Evolutionary conservation across 2,113 vertebrate species (phyloP).

Genomic region (Python bivittatus): DNA sequence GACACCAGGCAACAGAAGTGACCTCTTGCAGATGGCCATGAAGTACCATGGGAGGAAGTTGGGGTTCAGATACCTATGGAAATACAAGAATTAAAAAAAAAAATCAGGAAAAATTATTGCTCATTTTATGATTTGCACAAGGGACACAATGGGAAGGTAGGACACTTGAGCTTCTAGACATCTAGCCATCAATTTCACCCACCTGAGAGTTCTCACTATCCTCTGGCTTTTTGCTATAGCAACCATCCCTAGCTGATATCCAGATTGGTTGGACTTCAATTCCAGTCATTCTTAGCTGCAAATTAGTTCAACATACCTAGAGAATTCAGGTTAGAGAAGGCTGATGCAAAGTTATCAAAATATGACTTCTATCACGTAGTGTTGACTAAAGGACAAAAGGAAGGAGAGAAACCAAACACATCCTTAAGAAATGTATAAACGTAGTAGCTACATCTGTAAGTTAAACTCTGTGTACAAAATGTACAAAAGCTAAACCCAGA

Average conservation of each 20-base stretch:
- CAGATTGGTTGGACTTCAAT: background rate
- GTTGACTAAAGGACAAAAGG: background rate
- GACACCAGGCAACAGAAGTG: constrained; percentile 93
- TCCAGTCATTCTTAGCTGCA: background rate
- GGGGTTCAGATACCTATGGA: constrained; percentile 84
- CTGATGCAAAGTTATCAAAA: background rate
- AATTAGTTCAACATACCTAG: background rate
- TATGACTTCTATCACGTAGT: background rate
- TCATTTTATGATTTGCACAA: background rate
- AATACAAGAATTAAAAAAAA: background rate
- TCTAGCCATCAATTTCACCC: background rate
- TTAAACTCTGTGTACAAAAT: background rate
- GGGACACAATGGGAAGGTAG: background rate
- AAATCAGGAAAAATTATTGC: background rate
- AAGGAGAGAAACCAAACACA: background rate
- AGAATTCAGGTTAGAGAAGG: background rate
- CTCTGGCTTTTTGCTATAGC: background rate
- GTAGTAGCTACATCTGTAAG: background rate
- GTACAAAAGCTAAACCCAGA: background rate
- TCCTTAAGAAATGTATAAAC: background rate
- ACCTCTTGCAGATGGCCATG: constrained; percentile 93
- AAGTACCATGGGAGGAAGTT: constrained; percentile 80
- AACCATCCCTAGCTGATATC: no score
- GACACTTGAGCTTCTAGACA: background rate
- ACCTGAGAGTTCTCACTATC: background rate